Base-by-base conservation (phyloP, 2,797 vertebrate genomes). In the Ctenochaetus hawaiiensis region DNA sequence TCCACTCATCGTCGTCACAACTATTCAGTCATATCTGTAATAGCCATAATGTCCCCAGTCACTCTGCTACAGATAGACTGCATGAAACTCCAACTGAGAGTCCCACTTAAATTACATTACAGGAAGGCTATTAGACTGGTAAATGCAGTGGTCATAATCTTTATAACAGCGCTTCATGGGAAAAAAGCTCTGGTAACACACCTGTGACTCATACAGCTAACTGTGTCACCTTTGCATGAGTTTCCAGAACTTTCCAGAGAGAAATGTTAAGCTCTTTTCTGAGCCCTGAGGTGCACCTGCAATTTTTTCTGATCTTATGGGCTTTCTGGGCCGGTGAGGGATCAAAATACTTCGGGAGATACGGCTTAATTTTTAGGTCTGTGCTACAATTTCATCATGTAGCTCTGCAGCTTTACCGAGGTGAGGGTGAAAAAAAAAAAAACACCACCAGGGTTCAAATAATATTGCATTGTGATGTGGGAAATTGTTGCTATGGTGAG, bases 11-110 rank as follows among this genome's bases (percentile, higher is more conserved):
- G 89, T 84, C 82, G 81, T 84, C 81, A 69, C 81, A 78, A 75
- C 80, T 72, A 61, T 84, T 88, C 82, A 87, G 75, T 88, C 81
- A 73, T 83, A 89, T 84, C 79, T 67, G 64, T 82, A 87, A 87
- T 62, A 83, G 68, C 78, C 41, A 14, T 82, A 82, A 90, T 84
- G 82, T 78, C 81, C 70, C 62, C 30, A 83, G 71, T 83, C 78
- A 62, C 77, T 80, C 81, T 48, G 83, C 84, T 84, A 71, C 69
- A 77, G 80, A 88, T 52, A 68, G 81, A 85, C 76, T 80, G 59
- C 59, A 65, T 51, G 49, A 68, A 80, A 74, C 70, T 84, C 59
- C 56, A 58, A 67, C 71, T 44, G 20, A 77, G 73, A 74, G 68
- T 75, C 52, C 65, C 74, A 80, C 63, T 88, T 74, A 75, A 80